Conservation (phyloP, 2,797 vertebrate species). For the Nyctibius grandis region DNA sequence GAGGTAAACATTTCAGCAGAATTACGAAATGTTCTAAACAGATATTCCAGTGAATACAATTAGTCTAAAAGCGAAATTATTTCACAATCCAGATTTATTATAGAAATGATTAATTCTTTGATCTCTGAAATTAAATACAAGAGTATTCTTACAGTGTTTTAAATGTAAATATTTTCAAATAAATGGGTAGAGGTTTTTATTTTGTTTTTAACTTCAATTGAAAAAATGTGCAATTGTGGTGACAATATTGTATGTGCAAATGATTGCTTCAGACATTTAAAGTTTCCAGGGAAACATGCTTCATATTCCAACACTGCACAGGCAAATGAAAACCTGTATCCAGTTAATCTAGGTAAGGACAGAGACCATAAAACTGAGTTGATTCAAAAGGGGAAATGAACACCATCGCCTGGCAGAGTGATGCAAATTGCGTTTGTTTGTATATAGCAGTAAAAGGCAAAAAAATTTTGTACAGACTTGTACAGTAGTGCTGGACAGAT, state of each 20-base stretch:
- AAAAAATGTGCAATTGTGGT: conserved; percentile 12
- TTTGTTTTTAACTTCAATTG: conserved; percentile 4
- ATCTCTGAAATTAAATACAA: not conserved
- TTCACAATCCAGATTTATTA: not conserved
- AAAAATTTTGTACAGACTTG: not conserved
- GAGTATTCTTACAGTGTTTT: not conserved
- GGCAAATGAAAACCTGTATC: conserved; percentile 50
- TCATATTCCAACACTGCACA: conserved; percentile 8
- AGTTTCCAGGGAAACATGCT: conserved; percentile 69
- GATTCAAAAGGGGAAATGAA: conserved; percentile 48
- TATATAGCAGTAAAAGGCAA: not conserved
- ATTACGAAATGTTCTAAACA: not conserved
- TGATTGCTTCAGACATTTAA: conserved; percentile 45
- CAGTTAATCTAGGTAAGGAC: conserved; percentile 29
- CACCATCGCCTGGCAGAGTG: not conserved
- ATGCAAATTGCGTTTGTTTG: not conserved
- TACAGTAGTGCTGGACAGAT: not conserved
- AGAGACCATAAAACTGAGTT: conserved; percentile 48
- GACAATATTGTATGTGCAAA: conserved; percentile 45
- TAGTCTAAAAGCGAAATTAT: conserved; percentile 1
- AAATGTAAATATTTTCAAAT: not conserved
- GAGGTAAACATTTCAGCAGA: conserved; percentile 38
- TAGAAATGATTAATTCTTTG: not conserved
- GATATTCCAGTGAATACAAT: not conserved
- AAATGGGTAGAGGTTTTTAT: not conserved